Evolutionary conservation across 2,888 invertebrate genomes (phyloP), one percentile per base, ranked within the genome.

Genomic region (Hofmannophila pseudospretella): DNA sequence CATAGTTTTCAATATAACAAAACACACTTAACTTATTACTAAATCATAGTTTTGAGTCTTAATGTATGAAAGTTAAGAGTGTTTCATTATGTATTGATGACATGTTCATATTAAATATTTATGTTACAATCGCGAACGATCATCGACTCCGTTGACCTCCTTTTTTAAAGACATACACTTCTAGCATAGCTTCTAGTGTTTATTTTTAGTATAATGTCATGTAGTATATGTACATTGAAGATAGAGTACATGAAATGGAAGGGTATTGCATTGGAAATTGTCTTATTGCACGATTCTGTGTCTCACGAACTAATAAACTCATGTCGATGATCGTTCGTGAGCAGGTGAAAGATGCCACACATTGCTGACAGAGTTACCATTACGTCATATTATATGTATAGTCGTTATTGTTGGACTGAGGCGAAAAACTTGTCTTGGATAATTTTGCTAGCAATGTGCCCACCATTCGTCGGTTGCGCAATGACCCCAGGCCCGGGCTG

Each of bases 71-170:
- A 16, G 16, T 16, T 16, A 16, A 16, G 16, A 16, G 16, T 16
- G 16, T 16, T 16, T 25, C 23, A 36, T 25, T 26, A 11, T 11
- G 27, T 9, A 27, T n/a, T n/a, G n/a, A n/a, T n/a, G n/a, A n/a
- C n/a, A n/a, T n/a, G n/a, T n/a, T n/a, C n/a, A n/a, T n/a, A n/a
- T 14, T 16, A 28, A 29, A 29, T 29, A 29, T 28, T n/a, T n/a
- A n/a, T 10, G 12, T 29, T 35, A 36, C 13, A 30, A 23, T 36
- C 36, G n/a, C 13, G 11, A 22, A 36, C 30, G 14, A 36, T 36
- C 30, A 30, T 36, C 30, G 30, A 36, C 22, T 20, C 29, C 20
- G 22, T 29, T 29, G 34, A 29, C 29, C 34, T 35, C 34, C 34
- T 35, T 35, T 35, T 22, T 28, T 16, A 20, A 9, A 9, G 4